Evolutionary conservation across 2,113 vertebrate species (phyloP).

Genomic region (Oncorhynchus tshawytscha): DNA sequence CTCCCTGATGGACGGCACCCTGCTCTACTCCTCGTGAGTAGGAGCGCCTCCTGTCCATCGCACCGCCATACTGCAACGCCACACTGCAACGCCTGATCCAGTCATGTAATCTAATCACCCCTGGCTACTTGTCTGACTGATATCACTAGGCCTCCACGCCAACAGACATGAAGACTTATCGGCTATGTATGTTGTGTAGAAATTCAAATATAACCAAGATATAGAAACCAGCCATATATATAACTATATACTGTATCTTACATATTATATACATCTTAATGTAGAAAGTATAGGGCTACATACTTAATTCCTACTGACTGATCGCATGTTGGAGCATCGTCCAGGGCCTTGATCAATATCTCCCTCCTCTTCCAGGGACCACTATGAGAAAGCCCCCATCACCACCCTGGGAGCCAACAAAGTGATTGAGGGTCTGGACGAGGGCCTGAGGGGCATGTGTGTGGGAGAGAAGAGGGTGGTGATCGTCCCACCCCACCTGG

Average conservation of each 20-base stretch:
- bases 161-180: background rate
- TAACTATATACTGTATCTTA: background rate
- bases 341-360: background rate
- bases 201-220: background rate
- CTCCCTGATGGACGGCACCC: conserved; percentile 88
- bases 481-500: conserved; percentile 86
- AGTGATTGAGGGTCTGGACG: conserved; percentile 88
- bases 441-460: conserved; percentile 86
- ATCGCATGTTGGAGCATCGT: background rate
- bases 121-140: conserved; percentile 35
- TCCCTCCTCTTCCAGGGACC: conserved; percentile 67
- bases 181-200: background rate
- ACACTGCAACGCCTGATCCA: conserved; percentile 1
- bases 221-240: background rate
- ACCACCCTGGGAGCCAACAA: conserved; percentile 81
- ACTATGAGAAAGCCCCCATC: conserved; percentile 75
- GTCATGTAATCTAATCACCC: conserved; percentile 49
- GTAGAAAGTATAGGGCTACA: background rate
- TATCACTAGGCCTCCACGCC: conserved; percentile 18
- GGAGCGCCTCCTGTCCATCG: conserved; percentile 34
- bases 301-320: background rate
- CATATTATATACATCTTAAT: background rate
- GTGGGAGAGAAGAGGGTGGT: conserved; percentile 82
- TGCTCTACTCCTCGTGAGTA: conserved; percentile 94
- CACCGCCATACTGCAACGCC: conserved; percentile 38